Evolutionary conservation across 2,113 vertebrate genomes (phyloP).

Genomic region (Neofelis nebulosa): DNA sequence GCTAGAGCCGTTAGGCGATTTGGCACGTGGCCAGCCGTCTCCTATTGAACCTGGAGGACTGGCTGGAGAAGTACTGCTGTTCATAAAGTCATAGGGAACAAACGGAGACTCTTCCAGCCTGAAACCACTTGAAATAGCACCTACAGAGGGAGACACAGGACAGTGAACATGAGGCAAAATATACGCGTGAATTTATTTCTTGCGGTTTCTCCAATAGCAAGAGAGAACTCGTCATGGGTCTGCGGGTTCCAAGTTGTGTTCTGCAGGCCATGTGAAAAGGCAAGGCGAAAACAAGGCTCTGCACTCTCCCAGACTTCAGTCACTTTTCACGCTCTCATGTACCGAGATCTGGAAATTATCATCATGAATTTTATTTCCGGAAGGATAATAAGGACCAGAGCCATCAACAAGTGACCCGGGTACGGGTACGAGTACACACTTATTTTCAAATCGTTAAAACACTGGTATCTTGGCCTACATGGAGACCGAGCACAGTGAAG

Average conservation of each 20-base stretch:
- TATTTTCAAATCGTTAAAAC: neutral
- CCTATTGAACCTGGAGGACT: slow-evolving; percentile 98
- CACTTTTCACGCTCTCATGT: neutral
- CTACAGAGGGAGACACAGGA: slow-evolving; percentile 52
- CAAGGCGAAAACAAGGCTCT: neutral
- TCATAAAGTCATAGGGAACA: slow-evolving; percentile 95
- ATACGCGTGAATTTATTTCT: neutral
- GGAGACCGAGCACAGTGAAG: neutral
- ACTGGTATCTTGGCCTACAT: neutral
- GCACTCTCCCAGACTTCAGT: neutral
- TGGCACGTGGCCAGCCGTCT: slow-evolving; percentile 99
- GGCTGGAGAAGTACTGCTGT: slow-evolving; percentile 95
- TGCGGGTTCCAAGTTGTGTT: neutral
- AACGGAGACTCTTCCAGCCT: slow-evolving; percentile 98
- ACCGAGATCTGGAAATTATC: neutral
- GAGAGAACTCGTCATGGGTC: neutral
- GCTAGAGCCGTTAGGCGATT: slow-evolving; percentile 98
- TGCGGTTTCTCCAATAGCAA: neutral
- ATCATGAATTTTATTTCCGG: neutral
- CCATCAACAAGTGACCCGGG: neutral
- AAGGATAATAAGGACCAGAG: neutral
- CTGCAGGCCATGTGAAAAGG: neutral
- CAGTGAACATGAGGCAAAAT: neutral
- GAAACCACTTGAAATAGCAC: slow-evolving; percentile 99
- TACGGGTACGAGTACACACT: neutral